Percentiles rank a stretch among this genome's conserved stretches.
Evolutionary conservation across 2,113 vertebrate genomes (phyloP).

Genomic region (Mandrillus leucophaeus): DNA sequence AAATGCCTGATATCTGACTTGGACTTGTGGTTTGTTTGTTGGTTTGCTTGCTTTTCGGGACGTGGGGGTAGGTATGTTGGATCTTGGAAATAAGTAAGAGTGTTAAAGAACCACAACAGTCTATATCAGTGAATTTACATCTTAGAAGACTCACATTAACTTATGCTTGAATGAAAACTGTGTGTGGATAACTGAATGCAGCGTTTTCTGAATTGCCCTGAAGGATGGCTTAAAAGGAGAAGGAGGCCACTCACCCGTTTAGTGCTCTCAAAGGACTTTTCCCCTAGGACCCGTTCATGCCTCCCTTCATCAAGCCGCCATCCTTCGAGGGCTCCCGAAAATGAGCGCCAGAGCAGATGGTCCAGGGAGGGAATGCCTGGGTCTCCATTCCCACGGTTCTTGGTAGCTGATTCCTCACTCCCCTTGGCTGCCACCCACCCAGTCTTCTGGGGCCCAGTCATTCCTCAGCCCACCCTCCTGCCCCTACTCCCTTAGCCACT

Average conservation of each 20-base stretch:
- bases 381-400: background rate
- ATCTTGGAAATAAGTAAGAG: background rate
- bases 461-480: background rate
- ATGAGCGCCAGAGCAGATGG: background rate
- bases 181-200: background rate
- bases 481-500: no score
- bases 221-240: background rate
- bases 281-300: fast-evolving
- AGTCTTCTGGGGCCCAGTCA: background rate
- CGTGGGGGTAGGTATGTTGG: background rate
- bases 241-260: background rate
- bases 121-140: fast-evolving
- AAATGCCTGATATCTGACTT: slow-evolving; percentile 29
- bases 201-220: background rate
- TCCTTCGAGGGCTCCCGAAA: background rate
- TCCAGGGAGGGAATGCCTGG: fast-evolving
- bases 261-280: background rate
- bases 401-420: background rate
- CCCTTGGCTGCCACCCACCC: background rate
- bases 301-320: background rate
- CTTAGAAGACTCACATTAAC: background rate
- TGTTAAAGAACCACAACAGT: background rate
- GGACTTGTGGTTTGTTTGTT: background rate
- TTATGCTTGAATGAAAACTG: background rate
- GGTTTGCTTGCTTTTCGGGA: no score